Conservation (phyloP, 2,113 vertebrate species). For the Thomomys bottae region DNA sequence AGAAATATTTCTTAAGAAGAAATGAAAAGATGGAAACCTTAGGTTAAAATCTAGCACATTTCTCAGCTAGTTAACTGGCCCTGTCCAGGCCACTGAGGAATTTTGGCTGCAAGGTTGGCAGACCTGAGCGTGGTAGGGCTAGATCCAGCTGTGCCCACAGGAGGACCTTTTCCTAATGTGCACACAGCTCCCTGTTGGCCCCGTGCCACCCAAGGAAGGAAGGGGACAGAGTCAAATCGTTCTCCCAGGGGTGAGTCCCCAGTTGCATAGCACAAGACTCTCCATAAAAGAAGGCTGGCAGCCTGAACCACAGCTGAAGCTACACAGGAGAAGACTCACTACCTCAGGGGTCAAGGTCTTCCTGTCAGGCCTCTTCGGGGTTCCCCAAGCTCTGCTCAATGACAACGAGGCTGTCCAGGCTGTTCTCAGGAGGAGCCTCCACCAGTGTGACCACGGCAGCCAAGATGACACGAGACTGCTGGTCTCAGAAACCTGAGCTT, state of each 20-base stretch:
- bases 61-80: neutral
- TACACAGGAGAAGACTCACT: neutral
- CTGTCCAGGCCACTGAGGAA: neutral
- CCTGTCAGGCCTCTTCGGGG: neutral
- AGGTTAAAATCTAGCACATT: neutral
- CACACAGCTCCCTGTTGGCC: neutral
- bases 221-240: neutral
- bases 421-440: neutral
- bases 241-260: neutral
- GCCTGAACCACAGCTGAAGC: neutral
- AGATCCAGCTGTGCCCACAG: neutral
- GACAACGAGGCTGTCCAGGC: neutral
- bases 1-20: slow-evolving; percentile 1
- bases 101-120: neutral
- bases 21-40: neutral
- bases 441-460: fast-evolving
- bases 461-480: neutral
- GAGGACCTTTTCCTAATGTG: neutral
- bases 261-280: neutral
- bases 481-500: neutral
- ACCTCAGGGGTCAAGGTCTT: neutral
- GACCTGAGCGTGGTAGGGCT: neutral
- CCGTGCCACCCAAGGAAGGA: neutral
- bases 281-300: neutral
- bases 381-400: neutral